Conservation (phyloP, 37 sponge, comb jelly and placozoan genomes). For the Halisarca cf. caerulea region DNA sequence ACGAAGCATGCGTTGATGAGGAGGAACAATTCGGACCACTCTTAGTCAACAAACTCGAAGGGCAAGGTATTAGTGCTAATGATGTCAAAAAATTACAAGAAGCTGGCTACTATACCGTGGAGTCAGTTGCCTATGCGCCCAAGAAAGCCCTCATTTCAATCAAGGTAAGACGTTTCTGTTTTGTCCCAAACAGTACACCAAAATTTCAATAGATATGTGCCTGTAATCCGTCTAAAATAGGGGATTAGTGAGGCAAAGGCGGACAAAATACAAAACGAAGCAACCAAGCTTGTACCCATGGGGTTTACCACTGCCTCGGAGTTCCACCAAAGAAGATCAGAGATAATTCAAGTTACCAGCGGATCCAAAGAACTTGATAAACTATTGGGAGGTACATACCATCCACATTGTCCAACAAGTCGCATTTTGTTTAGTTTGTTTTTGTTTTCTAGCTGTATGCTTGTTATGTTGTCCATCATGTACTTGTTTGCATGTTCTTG, state of each 20-base stretch:
- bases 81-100: conserved; percentile 97
- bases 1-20: conserved; percentile 5
- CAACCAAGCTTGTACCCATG: conserved; percentile 96
- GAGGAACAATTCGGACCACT: conserved; percentile 67
- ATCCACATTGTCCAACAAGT: too few relatives aligned
- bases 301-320: conserved; percentile 99
- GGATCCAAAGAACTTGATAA: conserved; percentile 98
- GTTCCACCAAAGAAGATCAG: conserved; percentile 93
- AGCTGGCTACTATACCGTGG: conserved; percentile 97
- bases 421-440: too few relatives aligned
- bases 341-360: conserved; percentile 94
- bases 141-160: conserved; percentile 93
- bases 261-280: conserved; percentile 92
- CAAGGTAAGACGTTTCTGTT: too few relatives aligned
- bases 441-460: too few relatives aligned
- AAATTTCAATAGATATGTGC: neutral
- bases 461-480: too few relatives aligned
- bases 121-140: conserved; percentile 97
- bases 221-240: neutral
- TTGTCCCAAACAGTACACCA: too few relatives aligned
- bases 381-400: conserved; percentile 87
- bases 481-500: too few relatives aligned
- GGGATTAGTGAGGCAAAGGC: conserved; percentile 99
- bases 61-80: conserved; percentile 84
- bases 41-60: conserved; percentile 60